Percentiles rank a stretch among this genome's conserved stretches.
These are phyloP conservation scores for Eunapius fragilis DNA, from an alignment of 37 sponge, comb jelly and placozoan species.

Conservation along the genomic window DNA sequence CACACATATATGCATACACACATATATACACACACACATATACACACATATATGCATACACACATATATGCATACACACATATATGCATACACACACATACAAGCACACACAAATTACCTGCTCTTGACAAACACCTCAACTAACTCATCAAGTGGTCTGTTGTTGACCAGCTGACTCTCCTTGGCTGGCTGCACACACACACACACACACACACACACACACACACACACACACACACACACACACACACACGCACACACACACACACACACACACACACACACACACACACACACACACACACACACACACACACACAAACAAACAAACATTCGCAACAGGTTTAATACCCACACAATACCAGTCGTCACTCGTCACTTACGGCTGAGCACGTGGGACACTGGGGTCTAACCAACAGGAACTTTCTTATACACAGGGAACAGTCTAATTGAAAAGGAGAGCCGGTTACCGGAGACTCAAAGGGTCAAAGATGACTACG, in stretches of 20 bases:
- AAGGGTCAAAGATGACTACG: no score
- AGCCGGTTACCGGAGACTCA: no score
- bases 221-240: background rate
- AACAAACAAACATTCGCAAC: background rate
- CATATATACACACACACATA: background rate
- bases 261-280: background rate
- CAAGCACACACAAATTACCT: slow-evolving; percentile 7
- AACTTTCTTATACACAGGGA: slow-evolving; percentile 57
- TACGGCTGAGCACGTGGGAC: slow-evolving; percentile 44
- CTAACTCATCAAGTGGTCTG: slow-evolving; percentile 28
- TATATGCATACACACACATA: background rate
- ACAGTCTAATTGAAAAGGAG: slow-evolving; percentile 32
- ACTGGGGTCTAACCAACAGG: slow-evolving; percentile 15
- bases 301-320: background rate
- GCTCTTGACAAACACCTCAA: slow-evolving; percentile 19
- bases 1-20: background rate
- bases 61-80: background rate
- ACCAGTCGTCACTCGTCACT: background rate
- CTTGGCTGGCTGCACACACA: background rate
- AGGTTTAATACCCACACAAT: no score
- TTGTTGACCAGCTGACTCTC: slow-evolving; percentile 29
- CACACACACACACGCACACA: background rate
- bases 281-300: background rate
- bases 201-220: background rate
- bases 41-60: background rate